phyloP scores from a whole-genome alignment of 2,113 vertebrate species.

The Terrapene triunguis region DNA sequence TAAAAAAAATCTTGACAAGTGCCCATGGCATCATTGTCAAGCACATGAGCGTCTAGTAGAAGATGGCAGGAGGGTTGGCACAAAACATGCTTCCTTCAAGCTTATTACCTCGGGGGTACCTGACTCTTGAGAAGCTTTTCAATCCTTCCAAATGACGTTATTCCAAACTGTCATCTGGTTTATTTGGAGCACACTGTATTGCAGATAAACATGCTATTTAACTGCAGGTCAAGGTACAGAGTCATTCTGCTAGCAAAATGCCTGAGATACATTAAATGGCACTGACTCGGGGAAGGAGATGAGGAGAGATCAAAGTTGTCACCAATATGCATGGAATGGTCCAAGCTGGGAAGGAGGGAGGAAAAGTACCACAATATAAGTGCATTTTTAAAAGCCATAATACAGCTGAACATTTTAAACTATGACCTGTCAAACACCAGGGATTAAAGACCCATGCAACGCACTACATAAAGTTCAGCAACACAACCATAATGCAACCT shows the following conservation, averaged over 20 bases:
- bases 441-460: constrained; percentile 2
- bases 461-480: neutral
- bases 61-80: constrained; percentile 77
- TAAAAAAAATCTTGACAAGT: constrained; percentile 73
- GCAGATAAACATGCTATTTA: constrained; percentile 76
- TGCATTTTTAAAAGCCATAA: constrained; percentile 65
- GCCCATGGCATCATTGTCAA: constrained; percentile 78
- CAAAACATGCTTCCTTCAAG: constrained; percentile 77
- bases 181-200: constrained; percentile 56
- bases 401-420: constrained; percentile 39
- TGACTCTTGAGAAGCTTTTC: constrained; percentile 78
- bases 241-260: constrained; percentile 57
- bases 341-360: neutral
- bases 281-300: constrained; percentile 57
- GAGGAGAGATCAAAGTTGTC: constrained; percentile 70
- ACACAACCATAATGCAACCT: neutral
- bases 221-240: constrained; percentile 71
- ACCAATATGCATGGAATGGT: neutral
- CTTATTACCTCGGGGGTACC: constrained; percentile 78
- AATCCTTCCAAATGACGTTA: constrained; percentile 65
- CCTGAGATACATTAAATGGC: constrained; percentile 65
- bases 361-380: neutral
- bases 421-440: constrained; percentile 31
- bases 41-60: constrained; percentile 61
- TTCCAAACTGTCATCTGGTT: constrained; percentile 72